phyloP scores from a whole-genome alignment of 2,797 vertebrate genomes.

The Oophaga sylvatica region DNA sequence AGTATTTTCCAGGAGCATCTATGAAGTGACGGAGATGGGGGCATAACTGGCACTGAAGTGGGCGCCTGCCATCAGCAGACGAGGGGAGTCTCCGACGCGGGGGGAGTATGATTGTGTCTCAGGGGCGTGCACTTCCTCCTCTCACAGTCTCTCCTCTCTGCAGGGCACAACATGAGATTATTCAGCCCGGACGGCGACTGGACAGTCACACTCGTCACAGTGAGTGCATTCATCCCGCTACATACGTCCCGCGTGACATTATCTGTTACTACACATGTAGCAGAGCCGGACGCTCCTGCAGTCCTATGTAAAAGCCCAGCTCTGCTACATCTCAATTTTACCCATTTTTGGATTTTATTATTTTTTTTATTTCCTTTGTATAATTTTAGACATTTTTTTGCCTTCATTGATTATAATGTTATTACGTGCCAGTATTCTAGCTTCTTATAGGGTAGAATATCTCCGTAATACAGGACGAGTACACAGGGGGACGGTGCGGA shows the following conservation, averaged over 20 bases:
- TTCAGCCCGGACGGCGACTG: neutral
- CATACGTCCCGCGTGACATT: neutral
- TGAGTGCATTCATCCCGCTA: constrained; percentile 18
- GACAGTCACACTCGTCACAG: neutral
- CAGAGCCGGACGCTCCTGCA: neutral
- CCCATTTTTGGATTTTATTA: neutral
- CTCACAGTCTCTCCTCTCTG: constrained; percentile 33
- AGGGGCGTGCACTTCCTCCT: constrained; percentile 48
- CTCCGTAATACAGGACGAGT: neutral
- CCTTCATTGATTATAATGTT: neutral
- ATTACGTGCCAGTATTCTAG: neutral
- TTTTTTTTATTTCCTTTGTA: neutral
- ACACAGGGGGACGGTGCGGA: no score
- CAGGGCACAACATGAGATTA: constrained; percentile 31
- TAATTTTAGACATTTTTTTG: neutral
- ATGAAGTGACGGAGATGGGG: neutral
- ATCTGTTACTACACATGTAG: neutral
- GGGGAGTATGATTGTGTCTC: constrained; percentile 2
- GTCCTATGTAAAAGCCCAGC: neutral
- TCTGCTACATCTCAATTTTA: neutral
- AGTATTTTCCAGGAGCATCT: neutral
- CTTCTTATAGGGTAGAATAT: neutral
- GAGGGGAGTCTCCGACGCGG: constrained; percentile 22
- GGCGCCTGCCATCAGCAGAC: neutral
- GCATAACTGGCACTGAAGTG: neutral